Evolutionary conservation across 1,140 invertebrate genomes (phyloP).

Genomic region (Pararge aegeria): DNA sequence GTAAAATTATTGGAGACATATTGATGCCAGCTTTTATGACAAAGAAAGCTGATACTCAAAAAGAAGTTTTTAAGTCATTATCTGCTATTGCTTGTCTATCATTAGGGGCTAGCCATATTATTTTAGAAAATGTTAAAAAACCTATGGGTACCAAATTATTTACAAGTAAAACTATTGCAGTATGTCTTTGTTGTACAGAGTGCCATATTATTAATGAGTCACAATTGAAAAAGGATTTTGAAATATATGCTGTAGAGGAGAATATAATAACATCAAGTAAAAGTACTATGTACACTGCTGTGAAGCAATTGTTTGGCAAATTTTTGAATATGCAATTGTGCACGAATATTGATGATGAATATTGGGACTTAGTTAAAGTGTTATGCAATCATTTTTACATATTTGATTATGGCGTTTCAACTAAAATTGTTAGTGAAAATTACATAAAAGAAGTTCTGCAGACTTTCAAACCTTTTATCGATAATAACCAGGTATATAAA

Average conservation of each 20-base stretch:
- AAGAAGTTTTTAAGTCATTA: slow-evolving; percentile 40
- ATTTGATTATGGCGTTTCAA: slow-evolving; percentile 50
- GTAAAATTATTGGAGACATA: slow-evolving; percentile 61
- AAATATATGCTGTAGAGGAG: slow-evolving; percentile 36
- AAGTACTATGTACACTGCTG: slow-evolving; percentile 35
- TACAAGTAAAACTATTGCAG: slow-evolving; percentile 36
- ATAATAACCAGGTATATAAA: slow-evolving; percentile 49
- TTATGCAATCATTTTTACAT: slow-evolving; percentile 67
- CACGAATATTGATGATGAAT: slow-evolving; percentile 44
- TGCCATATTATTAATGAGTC: slow-evolving; percentile 42
- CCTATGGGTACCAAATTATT: slow-evolving; percentile 43
- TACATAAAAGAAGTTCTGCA: slow-evolving; percentile 47
- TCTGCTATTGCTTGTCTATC: slow-evolving; percentile 55
- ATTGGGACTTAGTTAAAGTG: slow-evolving; percentile 51
- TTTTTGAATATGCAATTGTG: slow-evolving; percentile 65
- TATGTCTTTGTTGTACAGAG: slow-evolving; percentile 50
- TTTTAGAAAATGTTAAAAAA: slow-evolving; percentile 29
- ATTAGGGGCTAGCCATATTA: slow-evolving; percentile 42
- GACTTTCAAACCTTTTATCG: slow-evolving; percentile 51
- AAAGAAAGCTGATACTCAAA: slow-evolving; percentile 49
- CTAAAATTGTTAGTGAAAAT: slow-evolving; percentile 48
- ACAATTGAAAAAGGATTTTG: slow-evolving; percentile 28
- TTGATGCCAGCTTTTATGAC: slow-evolving; percentile 56
- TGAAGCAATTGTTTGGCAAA: slow-evolving; percentile 58
- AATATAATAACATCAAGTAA: slow-evolving; percentile 32